A percentile compares a stretch with the other conserved stretches of the same genome.
Evolutionary conservation across 1,140 invertebrate species (phyloP).

Genomic region (Drosophila parvula): DNA sequence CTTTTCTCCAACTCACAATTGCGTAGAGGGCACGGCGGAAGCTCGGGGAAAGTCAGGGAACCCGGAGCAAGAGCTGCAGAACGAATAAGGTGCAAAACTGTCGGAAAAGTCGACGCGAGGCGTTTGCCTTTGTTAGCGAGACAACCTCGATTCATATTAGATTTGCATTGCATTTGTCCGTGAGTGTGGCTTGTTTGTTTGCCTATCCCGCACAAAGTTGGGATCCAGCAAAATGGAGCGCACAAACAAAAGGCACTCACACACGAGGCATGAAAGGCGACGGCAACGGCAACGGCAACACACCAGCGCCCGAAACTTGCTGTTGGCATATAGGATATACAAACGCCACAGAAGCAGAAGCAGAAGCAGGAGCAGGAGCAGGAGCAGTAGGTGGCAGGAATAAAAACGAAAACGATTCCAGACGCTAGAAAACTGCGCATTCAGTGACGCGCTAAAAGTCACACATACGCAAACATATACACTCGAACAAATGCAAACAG

Average conservation of each 20-base stretch:
- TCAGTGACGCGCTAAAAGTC: slow-evolving; percentile 78
- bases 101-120: slow-evolving; percentile 64
- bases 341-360: not conserved
- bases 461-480: slow-evolving; percentile 53
- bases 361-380: not conserved
- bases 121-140: slow-evolving; percentile 80
- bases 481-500: slow-evolving; percentile 32
- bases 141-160: slow-evolving; percentile 83
- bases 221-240: slow-evolving; percentile 81
- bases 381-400: slow-evolving; percentile 23
- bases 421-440: slow-evolving; percentile 71
- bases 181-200: slow-evolving; percentile 68
- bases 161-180: slow-evolving; percentile 64
- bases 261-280: slow-evolving; percentile 58
- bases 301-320: slow-evolving; percentile 33
- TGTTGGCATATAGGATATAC: slow-evolving; percentile 39
- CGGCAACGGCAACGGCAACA: slow-evolving; percentile 31
- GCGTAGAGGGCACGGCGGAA: slow-evolving; percentile 54
- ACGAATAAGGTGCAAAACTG: slow-evolving; percentile 60
- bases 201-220: slow-evolving; percentile 67
- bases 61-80: slow-evolving; percentile 3
- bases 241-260: slow-evolving; percentile 75
- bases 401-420: slow-evolving; percentile 51
- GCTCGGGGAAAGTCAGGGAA: slow-evolving; percentile 1
- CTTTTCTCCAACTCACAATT: slow-evolving; percentile 55